These are phyloP conservation scores for Ficedula albicollis DNA, from an alignment of 2,797 vertebrate species.

Conservation along the genomic window DNA sequence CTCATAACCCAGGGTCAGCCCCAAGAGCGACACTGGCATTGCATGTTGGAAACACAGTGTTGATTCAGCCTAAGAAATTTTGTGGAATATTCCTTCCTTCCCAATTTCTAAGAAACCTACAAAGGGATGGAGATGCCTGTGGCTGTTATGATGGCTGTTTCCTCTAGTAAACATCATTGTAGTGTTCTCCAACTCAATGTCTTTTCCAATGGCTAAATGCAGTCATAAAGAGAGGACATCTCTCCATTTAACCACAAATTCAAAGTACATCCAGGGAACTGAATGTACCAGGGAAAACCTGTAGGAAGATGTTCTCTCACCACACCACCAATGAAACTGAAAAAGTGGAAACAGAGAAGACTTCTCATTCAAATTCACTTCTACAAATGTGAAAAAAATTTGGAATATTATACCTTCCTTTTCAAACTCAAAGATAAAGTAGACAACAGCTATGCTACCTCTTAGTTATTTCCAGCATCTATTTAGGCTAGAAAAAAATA, in stretches of 20 bases:
- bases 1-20: neutral
- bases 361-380: neutral
- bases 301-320: neutral
- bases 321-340: neutral
- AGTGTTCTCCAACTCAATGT: neutral
- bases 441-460: neutral
- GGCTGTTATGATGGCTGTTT: neutral
- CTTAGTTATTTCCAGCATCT: neutral
- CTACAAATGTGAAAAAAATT: neutral
- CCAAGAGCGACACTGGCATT: neutral
- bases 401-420: neutral
- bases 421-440: neutral
- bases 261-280: neutral
- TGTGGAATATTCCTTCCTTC: neutral
- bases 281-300: neutral
- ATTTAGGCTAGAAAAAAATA: neutral
- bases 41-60: neutral
- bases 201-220: neutral
- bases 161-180: neutral
- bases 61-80: neutral
- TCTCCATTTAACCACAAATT: neutral
- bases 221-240: neutral
- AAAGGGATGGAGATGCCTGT: neutral
- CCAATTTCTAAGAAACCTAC: neutral
- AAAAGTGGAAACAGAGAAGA: neutral